Evolutionary conservation across 2,888 invertebrate species (phyloP).

Genomic region (Sepiola atlantica): DNA sequence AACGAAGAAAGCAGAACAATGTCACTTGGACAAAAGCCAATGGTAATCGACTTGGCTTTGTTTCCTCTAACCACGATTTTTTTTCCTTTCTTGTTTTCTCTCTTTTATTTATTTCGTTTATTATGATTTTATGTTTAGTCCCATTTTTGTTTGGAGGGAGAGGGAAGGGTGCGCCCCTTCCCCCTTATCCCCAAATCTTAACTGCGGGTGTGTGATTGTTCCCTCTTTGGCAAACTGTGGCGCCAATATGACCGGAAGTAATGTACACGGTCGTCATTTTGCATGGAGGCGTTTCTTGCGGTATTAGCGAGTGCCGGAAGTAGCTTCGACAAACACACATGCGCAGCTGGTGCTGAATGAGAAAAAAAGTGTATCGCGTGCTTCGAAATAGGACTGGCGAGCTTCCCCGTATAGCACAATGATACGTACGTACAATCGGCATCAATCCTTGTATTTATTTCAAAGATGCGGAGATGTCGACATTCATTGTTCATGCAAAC

Average conservation of each 20-base stretch:
- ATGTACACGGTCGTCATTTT: conserved; percentile 11
- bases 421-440: background rate
- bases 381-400: no score
- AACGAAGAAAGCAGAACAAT: background rate
- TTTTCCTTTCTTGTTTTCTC: background rate
- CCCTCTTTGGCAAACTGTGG: background rate
- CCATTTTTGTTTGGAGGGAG: background rate
- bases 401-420: background rate
- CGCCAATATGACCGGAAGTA: conserved; percentile 32
- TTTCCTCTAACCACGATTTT: background rate
- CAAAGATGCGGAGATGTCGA: no score
- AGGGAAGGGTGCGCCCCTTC: background rate
- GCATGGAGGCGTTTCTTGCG: background rate
- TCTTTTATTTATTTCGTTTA: background rate
- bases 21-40: conserved; percentile 20
- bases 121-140: background rate
- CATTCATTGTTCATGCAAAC: background rate
- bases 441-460: no score
- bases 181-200: background rate
- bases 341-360: background rate
- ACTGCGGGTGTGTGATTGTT: background rate
- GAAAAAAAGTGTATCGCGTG: background rate
- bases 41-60: background rate
- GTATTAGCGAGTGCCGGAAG: background rate
- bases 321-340: background rate